Evolutionary conservation across 1,140 invertebrate species (phyloP).

Genomic region (Zeugodacus cucurbitae): DNA sequence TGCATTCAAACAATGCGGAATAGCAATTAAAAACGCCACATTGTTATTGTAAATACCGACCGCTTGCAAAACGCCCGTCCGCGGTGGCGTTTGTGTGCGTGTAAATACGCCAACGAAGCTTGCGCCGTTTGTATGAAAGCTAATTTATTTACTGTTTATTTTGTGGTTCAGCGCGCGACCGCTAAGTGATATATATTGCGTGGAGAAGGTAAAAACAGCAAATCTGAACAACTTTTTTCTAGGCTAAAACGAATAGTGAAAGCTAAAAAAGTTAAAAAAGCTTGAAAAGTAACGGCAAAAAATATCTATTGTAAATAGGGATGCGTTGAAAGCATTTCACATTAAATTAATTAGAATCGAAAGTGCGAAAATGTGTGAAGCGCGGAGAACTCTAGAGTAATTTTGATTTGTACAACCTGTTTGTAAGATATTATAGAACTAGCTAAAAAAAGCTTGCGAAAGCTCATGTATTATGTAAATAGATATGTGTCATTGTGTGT

Average conservation of each 20-base stretch:
- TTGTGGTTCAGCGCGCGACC: neutral
- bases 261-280: neutral
- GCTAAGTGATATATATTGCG: neutral
- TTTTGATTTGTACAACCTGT: neutral
- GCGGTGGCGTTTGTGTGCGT: neutral
- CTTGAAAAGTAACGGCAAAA: neutral
- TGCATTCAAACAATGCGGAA: neutral
- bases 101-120: neutral
- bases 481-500: neutral
- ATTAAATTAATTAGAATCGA: neutral
- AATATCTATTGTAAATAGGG: neutral
- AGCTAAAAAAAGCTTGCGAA: neutral
- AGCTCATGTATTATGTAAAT: neutral
- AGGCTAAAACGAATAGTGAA: neutral
- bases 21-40: neutral
- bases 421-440: neutral
- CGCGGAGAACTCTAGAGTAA: neutral
- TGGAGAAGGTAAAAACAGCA: neutral
- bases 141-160: neutral
- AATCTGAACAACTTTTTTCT: neutral
- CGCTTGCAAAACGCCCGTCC: neutral
- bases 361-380: neutral
- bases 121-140: neutral
- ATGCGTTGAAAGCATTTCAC: neutral
- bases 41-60: neutral